Conservation (phyloP, 2,888 invertebrate genomes). For the Thereva nobilitata region DNA sequence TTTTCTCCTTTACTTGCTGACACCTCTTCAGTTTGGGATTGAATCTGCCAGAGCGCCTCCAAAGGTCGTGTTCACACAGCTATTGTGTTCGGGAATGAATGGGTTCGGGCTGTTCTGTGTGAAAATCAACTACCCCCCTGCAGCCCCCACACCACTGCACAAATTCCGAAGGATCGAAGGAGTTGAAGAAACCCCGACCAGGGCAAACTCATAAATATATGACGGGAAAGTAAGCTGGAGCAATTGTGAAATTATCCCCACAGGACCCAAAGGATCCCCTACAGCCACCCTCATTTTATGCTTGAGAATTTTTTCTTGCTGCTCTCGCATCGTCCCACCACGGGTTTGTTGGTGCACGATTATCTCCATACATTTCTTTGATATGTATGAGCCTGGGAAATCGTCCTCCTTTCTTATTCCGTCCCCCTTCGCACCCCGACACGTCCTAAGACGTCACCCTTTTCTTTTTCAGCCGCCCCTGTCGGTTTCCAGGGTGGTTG, state of each 20-base stretch:
- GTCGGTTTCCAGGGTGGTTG: neutral
- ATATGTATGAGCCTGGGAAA: constrained; percentile 30
- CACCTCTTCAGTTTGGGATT: constrained; percentile 30
- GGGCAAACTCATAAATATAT: constrained; percentile 31
- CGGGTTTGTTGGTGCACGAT: constrained; percentile 20
- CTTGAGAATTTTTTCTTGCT: constrained; percentile 13
- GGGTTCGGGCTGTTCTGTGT: neutral
- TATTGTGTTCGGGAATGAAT: constrained; percentile 8
- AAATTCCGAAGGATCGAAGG: constrained; percentile 13
- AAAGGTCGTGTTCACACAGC: neutral
- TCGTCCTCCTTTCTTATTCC: constrained; percentile 1
- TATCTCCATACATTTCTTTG: constrained; percentile 35
- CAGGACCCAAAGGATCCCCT: neutral
- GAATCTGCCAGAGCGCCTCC: constrained; percentile 13
- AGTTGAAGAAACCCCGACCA: constrained; percentile 8
- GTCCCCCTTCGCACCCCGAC: neutral
- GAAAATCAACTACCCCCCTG: neutral
- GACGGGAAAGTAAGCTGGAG: constrained; percentile 22
- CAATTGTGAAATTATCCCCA: constrained; percentile 35
- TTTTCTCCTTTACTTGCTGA: constrained; percentile 13
- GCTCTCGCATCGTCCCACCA: constrained; percentile 9
- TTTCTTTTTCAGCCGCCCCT: constrained; percentile 11
- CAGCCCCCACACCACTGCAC: neutral
- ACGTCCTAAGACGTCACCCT: constrained; percentile 3
- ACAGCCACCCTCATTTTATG: constrained; percentile 18